Evolutionary conservation across 1,140 invertebrate genomes (phyloP), one percentile per base, ranked within the genome.

Genomic region (Teleogryllus occipitalis): DNA sequence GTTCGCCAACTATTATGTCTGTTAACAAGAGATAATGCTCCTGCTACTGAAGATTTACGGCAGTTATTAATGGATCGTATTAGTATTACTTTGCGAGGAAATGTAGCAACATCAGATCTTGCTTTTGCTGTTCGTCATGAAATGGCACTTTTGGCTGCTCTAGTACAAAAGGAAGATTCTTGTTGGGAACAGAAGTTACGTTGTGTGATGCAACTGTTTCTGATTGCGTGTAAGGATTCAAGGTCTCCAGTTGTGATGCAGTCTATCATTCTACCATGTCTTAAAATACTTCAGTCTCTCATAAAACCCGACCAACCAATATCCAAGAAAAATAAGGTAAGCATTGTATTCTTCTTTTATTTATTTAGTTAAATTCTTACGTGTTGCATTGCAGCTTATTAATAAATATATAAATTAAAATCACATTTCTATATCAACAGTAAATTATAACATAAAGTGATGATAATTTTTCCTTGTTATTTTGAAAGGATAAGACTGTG

Each of bases 121-220:
- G 93, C 94, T 83, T 88, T 93, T 81, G 90, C 95, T 79, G 90
- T 95, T 79, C 86, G 96, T 73, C 93, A 96, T 85, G 96, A 97
- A 87, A 96, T 99, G 84, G 90, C 96, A 7, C 85, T 99, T 6
- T 86, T 99, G 46, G 94, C 96, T 0, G 93, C 93, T 3, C 89
- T 97, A 10, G 91, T 98, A 0, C 93, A 96, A 82, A 95, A 96
- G 82, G 95, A 98, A 84, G 97, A 99, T 83, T 91, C 93, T 0
- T 98, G 97, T 85, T 99, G 97, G 97, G 97, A 98, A 85, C 92
- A 94, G 79, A 94, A 97, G 84, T 86, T 98, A 0, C 91, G 95
- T 76, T 96, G 95, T 84, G 93, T 98, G 27, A 94, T 98, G 88
- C 90, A 93, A 79, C 85, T 97, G 47, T 97, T 96, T 83, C 84